phyloP scores from a whole-genome alignment of 2,113 vertebrate species.

The Carollia perspicillata region DNA sequence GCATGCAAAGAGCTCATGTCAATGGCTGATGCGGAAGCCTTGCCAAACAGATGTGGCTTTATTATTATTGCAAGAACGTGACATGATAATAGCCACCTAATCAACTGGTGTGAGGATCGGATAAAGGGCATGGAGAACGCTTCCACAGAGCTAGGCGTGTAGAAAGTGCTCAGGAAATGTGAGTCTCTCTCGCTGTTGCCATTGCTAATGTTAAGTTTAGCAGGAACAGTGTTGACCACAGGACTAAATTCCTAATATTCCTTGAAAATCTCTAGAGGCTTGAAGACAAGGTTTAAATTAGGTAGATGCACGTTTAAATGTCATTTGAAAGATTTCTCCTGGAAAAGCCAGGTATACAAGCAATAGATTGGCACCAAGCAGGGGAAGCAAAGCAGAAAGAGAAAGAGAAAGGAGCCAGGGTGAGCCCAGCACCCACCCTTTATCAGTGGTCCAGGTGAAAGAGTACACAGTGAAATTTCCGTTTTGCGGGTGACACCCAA shows the following conservation, averaged over 20 bases:
- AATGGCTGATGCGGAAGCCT: background rate
- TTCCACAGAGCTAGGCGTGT: background rate
- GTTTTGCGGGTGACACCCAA: background rate
- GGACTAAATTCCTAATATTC: background rate
- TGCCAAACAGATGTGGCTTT: background rate
- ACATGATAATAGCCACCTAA: background rate
- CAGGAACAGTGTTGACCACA: background rate
- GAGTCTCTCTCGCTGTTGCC: background rate
- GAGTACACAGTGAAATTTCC: background rate
- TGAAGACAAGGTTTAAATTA: background rate
- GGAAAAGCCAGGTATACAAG: background rate
- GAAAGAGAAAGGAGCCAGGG: background rate
- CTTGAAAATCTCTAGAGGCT: background rate
- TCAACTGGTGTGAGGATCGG: background rate
- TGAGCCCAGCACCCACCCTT: background rate
- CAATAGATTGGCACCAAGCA: background rate
- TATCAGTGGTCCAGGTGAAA: too few relatives aligned
- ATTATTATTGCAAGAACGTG: background rate
- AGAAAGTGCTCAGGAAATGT: background rate
- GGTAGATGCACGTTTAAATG: background rate
- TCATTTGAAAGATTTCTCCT: background rate
- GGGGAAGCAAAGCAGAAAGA: background rate
- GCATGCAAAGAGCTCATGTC: background rate
- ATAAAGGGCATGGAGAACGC: background rate
- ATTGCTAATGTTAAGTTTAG: conserved; percentile 15